These are phyloP conservation scores for Progne subis DNA, from an alignment of 2,113 vertebrate species.

Conservation along the genomic window DNA sequence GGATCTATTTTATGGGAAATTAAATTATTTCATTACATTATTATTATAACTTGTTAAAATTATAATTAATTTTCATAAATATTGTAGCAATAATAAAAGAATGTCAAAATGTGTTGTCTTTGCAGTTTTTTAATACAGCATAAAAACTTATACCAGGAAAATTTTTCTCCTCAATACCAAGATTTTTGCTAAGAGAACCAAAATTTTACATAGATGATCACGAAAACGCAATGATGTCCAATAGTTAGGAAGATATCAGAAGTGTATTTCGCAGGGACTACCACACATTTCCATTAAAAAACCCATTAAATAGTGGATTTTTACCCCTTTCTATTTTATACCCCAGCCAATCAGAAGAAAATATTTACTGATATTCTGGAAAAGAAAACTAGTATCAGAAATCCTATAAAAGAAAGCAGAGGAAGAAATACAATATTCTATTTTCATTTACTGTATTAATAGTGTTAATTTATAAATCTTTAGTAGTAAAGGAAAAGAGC, in stretches of 20 bases:
- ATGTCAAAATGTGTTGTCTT: constrained; percentile 46
- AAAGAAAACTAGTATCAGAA: background rate
- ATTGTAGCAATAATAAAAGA: constrained; percentile 17
- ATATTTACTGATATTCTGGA: background rate
- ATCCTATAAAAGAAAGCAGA: background rate
- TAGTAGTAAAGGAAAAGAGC: background rate
- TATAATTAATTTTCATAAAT: constrained; percentile 50
- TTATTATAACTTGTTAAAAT: constrained; percentile 24
- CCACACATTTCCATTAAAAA: background rate
- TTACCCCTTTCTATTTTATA: background rate
- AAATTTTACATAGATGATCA: background rate
- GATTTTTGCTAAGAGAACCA: background rate
- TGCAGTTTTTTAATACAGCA: constrained; percentile 22
- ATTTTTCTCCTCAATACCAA: background rate
- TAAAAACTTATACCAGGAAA: background rate
- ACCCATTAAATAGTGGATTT: background rate
- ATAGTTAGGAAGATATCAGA: background rate
- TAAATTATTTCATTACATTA: constrained; percentile 7
- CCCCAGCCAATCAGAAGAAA: background rate
- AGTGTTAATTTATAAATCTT: background rate
- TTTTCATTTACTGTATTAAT: background rate
- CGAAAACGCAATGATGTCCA: background rate
- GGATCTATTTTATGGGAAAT: background rate
- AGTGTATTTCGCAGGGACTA: background rate
- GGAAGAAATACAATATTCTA: background rate